A percentile compares a stretch with the other conserved stretches of the same genome.
Evolutionary conservation across 2,797 vertebrate species (phyloP).

Genomic region (Bradypodion pumilum): DNA sequence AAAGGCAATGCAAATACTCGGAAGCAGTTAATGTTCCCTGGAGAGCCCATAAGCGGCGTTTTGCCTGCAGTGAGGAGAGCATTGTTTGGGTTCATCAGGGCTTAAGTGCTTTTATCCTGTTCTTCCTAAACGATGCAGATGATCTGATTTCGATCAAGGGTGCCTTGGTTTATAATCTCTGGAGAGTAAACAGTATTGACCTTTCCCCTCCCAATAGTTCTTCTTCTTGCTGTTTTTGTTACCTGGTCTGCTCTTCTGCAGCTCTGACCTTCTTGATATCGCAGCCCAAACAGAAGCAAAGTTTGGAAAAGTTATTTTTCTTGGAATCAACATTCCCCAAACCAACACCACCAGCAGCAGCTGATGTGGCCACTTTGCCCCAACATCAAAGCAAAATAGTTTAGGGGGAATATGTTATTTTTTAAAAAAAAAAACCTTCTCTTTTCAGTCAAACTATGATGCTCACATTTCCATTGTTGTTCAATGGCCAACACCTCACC

Average conservation of each 20-base stretch:
- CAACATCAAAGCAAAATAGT: too few relatives aligned
- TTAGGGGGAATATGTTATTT: too few relatives aligned
- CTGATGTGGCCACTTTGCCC: too few relatives aligned
- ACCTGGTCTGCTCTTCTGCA: not conserved
- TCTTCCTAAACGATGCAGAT: constrained; percentile 26
- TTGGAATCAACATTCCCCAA: too few relatives aligned
- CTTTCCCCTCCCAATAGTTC: not conserved
- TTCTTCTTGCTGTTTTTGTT: not conserved
- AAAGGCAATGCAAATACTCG: not conserved
- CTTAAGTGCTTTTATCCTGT: not conserved
- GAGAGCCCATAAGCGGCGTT: not conserved
- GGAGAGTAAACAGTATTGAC: not conserved
- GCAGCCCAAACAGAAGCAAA: not conserved
- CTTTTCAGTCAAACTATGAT: too few relatives aligned
- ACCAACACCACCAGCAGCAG: too few relatives aligned
- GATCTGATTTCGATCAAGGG: constrained; percentile 16
- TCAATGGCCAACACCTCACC: too few relatives aligned
- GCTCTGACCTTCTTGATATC: not conserved
- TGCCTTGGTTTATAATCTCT: not conserved
- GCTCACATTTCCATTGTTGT: too few relatives aligned
- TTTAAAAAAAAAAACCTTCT: too few relatives aligned
- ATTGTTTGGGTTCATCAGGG: not conserved
- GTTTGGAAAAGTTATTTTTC: not conserved
- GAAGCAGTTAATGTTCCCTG: not conserved
- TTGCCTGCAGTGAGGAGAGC: not conserved